Evolutionary conservation across 2,888 invertebrate genomes (phyloP).

Genomic region (Neoitamus cyanurus): DNA sequence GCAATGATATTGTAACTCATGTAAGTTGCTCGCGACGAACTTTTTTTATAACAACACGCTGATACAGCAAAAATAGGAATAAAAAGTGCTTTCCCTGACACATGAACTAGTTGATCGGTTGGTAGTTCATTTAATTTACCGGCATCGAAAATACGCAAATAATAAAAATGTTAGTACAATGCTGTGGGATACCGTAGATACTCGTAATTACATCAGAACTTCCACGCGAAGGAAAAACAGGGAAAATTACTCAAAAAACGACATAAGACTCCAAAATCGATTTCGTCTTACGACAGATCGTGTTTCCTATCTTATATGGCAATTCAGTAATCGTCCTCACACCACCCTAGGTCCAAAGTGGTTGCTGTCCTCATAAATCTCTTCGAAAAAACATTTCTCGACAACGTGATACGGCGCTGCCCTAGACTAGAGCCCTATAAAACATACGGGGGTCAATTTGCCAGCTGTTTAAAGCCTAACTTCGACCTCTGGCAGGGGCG

Average conservation of each 20-base stretch:
- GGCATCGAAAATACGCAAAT: neutral
- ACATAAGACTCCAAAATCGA: neutral
- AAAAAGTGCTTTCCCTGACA: no score
- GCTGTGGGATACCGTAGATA: neutral
- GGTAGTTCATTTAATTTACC: no score
- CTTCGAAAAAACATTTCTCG: neutral
- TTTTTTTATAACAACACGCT: no score
- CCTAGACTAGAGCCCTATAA: neutral
- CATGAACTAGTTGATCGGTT: no score
- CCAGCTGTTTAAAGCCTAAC: constrained; percentile 2
- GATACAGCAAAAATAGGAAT: no score
- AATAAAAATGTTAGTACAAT: neutral
- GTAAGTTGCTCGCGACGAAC: no score
- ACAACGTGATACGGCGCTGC: neutral
- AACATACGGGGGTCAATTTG: neutral
- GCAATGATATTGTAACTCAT: no score
- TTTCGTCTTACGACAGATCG: neutral
- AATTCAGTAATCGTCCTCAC: neutral
- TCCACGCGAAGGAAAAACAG: neutral
- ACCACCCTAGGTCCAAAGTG: neutral
- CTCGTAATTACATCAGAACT: neutral
- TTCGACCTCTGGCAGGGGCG: neutral
- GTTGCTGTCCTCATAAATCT: neutral
- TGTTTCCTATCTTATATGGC: neutral
- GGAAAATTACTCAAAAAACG: neutral